Evolutionary conservation across 2,113 vertebrate genomes (phyloP).

Genomic region (Parus major): DNA sequence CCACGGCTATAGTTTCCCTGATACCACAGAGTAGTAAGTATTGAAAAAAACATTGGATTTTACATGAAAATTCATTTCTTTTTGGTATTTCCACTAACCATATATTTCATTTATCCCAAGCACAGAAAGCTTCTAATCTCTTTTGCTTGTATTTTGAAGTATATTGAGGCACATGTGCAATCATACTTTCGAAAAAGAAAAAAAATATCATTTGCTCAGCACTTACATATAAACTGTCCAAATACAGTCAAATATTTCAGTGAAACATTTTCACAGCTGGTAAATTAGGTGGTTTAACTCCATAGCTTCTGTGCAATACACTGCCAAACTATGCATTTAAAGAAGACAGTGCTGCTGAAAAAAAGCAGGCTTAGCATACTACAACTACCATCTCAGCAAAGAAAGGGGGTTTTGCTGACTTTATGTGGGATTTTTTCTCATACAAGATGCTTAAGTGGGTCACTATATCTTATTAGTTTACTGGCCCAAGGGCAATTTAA

Average conservation of each 20-base stretch:
- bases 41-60: neutral
- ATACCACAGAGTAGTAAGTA: neutral
- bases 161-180: neutral
- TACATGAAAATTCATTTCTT: neutral
- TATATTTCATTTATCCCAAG: neutral
- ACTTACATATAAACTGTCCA: neutral
- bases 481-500: conserved; percentile 43
- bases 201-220: neutral
- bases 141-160: neutral
- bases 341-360: neutral
- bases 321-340: neutral
- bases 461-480: conserved; percentile 64
- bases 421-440: conserved; percentile 39
- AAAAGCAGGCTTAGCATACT: conserved; percentile 28
- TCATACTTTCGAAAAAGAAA: neutral
- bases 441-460: conserved; percentile 59
- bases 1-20: neutral
- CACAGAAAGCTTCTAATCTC: neutral
- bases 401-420: conserved; percentile 1
- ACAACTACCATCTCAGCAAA: conserved; percentile 7
- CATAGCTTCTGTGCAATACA: neutral
- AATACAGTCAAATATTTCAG: neutral
- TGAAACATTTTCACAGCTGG: neutral
- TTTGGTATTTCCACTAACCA: neutral
- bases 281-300: neutral